Evolutionary conservation across 2,113 vertebrate species (phyloP), one percentile per base, ranked within the genome.

Genomic region (Gadus macrocephalus): DNA sequence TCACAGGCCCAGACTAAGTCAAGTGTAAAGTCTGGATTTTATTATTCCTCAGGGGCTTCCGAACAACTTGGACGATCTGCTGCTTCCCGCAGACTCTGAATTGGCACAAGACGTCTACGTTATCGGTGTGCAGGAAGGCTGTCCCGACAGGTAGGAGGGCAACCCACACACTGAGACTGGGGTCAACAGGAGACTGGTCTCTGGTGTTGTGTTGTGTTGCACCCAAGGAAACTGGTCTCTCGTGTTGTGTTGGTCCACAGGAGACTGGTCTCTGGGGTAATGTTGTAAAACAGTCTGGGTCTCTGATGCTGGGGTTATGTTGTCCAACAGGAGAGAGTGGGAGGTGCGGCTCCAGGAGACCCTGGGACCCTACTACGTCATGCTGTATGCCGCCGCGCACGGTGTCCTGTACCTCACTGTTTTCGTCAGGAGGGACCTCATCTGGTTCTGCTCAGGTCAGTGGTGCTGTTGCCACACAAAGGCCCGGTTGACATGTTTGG

Each of bases 401-500:
- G 97, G 97, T 0, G 96, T 98, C 67, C 93, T 99, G 4, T 95
- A 96, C 86, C 88, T 98, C 79, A 93, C 93, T 0, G 81, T 98
- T 7, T 96, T 99, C 78, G 90, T 97, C 68, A 91, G 97, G 66
- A 89, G 97, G 74, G 97, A 99, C 86, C 96, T 99, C 73, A 96
- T 99, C 88, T 99, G 97, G 97, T 99, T 98, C 91, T 99, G 96
- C 88, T 99, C 97, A 75, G 96, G 97, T 98, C 65, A 70, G 86
- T 77, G 16, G 2, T 20, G 25, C 60, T 77, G 16, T 1, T 20
- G 25, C 60, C 60, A 62, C 12, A 3, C 20, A 7, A 62, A 62
- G 31, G 31, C 31, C 31, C 31, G 31, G 31, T 35, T 35, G 31
- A 35, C 31, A 35, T 35, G 31, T 7, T 35, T 35, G 31, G 31